Conservation (phyloP, 2,888 invertebrate species). For the Pseudeuparius sepicola region DNA sequence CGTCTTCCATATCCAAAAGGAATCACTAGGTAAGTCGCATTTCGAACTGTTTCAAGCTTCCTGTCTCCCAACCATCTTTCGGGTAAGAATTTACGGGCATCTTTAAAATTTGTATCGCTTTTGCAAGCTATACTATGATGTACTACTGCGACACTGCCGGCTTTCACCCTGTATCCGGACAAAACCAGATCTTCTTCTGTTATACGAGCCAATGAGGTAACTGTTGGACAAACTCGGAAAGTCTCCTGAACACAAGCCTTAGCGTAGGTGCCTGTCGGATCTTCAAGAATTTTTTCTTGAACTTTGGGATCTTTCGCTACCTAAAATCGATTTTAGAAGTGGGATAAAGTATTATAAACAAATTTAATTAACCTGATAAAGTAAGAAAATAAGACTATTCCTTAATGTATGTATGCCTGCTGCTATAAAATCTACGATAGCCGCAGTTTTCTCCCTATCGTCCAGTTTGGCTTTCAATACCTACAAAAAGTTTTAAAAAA, state of each 20-base stretch:
- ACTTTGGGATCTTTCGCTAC: conserved; percentile 58
- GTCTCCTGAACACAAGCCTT: conserved; percentile 71
- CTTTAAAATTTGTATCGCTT: conserved; percentile 62
- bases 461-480: conserved; percentile 65
- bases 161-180: conserved; percentile 56
- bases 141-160: conserved; percentile 70
- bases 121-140: conserved; percentile 78
- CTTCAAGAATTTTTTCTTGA: conserved; percentile 53
- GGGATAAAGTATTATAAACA: no score
- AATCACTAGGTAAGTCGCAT: conserved; percentile 55
- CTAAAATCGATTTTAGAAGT: no score
- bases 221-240: conserved; percentile 65
- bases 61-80: conserved; percentile 63
- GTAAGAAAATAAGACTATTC: conserved; percentile 68
- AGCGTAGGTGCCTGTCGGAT: conserved; percentile 48
- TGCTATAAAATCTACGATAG: conserved; percentile 77
- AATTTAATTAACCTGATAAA: no score
- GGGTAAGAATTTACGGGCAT: conserved; percentile 59
- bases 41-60: conserved; percentile 33
- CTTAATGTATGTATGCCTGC: conserved; percentile 83
- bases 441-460: conserved; percentile 71
- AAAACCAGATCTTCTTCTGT: conserved; percentile 61
- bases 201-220: conserved; percentile 68
- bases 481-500: no score
- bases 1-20: conserved; percentile 74